phyloP scores from a whole-genome alignment of 2,888 invertebrate genomes.

The Cybosia mesomella region DNA sequence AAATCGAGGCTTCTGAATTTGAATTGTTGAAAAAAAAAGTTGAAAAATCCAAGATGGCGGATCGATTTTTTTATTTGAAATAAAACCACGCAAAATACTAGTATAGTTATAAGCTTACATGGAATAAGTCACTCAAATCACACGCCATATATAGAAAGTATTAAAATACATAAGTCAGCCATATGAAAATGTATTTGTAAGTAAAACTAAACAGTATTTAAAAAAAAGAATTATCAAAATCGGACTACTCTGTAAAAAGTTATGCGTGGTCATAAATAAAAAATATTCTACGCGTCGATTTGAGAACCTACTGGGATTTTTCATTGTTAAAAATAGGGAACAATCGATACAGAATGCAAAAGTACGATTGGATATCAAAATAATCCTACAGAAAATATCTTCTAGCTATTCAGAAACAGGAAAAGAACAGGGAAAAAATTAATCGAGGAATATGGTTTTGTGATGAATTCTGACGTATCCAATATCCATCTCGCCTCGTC shows the following conservation, averaged over 20 bases:
- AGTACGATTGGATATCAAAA: background rate
- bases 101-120: background rate
- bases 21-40: too few relatives aligned
- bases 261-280: too few relatives aligned
- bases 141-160: background rate
- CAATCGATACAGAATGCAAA: background rate
- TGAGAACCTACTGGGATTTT: too few relatives aligned
- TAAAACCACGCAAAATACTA: too few relatives aligned
- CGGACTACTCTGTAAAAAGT: too few relatives aligned
- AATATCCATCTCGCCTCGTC: background rate
- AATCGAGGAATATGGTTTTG: constrained; percentile 12
- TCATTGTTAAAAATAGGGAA: background rate
- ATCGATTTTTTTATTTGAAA: too few relatives aligned
- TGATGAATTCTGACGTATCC: constrained; percentile 10
- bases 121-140: background rate
- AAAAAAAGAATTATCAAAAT: too few relatives aligned
- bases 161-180: background rate
- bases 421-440: constrained; percentile 30
- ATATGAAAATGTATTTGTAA: background rate
- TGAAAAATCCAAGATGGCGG: too few relatives aligned
- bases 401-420: constrained; percentile 13
- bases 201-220: too few relatives aligned
- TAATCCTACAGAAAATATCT: background rate
- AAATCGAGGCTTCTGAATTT: too few relatives aligned
- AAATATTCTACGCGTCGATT: too few relatives aligned